These are phyloP conservation scores for Scolopax rusticola DNA, from an alignment of 2,797 vertebrate genomes.

Conservation along the genomic window DNA sequence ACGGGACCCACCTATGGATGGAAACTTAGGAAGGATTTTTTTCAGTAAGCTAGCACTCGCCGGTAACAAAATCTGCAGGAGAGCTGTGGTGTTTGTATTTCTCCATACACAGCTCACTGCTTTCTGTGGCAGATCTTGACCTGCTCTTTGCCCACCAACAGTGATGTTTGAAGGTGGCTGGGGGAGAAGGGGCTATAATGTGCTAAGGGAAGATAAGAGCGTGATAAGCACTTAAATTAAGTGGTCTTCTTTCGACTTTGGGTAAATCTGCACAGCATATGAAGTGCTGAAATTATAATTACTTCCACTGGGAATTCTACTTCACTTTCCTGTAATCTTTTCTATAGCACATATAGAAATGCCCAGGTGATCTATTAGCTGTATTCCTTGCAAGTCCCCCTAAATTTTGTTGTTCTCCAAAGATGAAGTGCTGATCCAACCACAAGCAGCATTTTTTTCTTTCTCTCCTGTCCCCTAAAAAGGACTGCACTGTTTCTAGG, in stretches of 20 bases:
- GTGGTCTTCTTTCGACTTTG: neutral
- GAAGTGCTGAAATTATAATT: conserved; percentile 45
- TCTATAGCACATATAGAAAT: neutral
- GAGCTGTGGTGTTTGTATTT: neutral
- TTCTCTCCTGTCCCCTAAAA: neutral
- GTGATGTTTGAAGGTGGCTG: neutral
- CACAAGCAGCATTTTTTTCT: neutral
- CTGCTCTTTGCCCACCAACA: neutral
- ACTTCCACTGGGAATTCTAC: conserved; percentile 16
- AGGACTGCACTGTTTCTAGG: neutral
- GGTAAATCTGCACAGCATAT: neutral
- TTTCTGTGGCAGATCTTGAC: neutral
- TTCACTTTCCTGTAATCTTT: conserved; percentile 17
- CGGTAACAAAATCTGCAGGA: neutral
- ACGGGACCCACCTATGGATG: neutral
- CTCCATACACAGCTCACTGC: neutral
- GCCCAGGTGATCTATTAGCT: conserved; percentile 26
- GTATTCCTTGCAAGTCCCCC: neutral
- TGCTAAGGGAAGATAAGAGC: neutral
- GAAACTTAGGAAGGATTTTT: neutral
- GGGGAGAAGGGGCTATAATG: neutral
- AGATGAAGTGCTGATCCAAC: neutral
- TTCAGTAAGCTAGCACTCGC: neutral
- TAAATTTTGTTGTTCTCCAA: neutral
- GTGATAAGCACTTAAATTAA: neutral